These are phyloP conservation scores for Cecropterus lyciades DNA, from an alignment of 1,140 invertebrate genomes.

Conservation along the genomic window DNA sequence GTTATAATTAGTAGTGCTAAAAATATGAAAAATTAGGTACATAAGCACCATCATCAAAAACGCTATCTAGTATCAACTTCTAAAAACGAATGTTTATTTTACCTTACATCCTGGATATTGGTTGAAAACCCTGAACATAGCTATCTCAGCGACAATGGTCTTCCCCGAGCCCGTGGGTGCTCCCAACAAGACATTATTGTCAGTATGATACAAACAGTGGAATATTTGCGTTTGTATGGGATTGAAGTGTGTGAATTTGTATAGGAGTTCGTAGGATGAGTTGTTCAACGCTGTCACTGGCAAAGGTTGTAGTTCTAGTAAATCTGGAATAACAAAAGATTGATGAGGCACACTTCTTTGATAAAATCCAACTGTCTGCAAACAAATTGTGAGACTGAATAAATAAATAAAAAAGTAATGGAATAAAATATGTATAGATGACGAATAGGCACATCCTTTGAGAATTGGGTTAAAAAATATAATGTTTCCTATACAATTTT, in stretches of 20 bases:
- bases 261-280: slow-evolving; percentile 91
- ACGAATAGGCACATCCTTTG: too few species aligned
- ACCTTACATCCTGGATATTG: slow-evolving; percentile 94
- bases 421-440: too few species aligned
- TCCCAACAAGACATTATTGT: slow-evolving; percentile 97
- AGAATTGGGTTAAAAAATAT: too few species aligned
- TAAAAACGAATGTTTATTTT: slow-evolving; percentile 37
- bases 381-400: too few species aligned
- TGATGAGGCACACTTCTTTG: too few species aligned
- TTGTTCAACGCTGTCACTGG: slow-evolving; percentile 94
- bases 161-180: slow-evolving; percentile 99
- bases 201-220: slow-evolving; percentile 97
- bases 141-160: slow-evolving; percentile 98
- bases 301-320: slow-evolving; percentile 95
- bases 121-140: slow-evolving; percentile 97
- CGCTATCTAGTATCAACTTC: neutral
- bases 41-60: too few species aligned
- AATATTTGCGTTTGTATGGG: slow-evolving; percentile 99
- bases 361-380: too few species aligned
- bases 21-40: too few species aligned
- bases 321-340: slow-evolving; percentile 88
- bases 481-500: too few species aligned
- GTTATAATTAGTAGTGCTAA: too few species aligned
- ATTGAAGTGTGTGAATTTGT: slow-evolving; percentile 98
- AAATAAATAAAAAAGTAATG: too few species aligned